phyloP scores from a whole-genome alignment of 92 coral and sea anemone genomes.

The Porites rus region DNA sequence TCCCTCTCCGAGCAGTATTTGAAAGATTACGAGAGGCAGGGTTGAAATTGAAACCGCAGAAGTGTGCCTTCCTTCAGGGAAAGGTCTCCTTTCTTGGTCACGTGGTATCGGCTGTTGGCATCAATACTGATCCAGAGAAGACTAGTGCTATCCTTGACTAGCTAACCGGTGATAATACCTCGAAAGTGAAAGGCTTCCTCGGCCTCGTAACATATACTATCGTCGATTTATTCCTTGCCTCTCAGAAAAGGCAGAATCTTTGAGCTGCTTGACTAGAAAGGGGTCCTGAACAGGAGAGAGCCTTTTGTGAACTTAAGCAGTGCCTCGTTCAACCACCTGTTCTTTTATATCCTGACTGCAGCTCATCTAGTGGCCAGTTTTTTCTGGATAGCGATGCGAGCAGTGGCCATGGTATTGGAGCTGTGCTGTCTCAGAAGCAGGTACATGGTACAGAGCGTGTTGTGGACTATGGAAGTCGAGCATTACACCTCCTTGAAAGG shows the following conservation, averaged over 20 bases:
- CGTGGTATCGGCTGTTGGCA: constrained; percentile 42
- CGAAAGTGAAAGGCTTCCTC: constrained; percentile 51
- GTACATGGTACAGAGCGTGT: constrained; percentile 42
- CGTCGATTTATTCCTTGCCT: constrained; percentile 44
- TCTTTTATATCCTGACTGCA: constrained; percentile 47
- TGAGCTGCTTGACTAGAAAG: constrained; percentile 36
- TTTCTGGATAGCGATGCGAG: constrained; percentile 70
- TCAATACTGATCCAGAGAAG: constrained; percentile 56
- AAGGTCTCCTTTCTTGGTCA: constrained; percentile 59
- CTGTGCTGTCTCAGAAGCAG: constrained; percentile 25
- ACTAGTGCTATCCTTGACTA: constrained; percentile 28
- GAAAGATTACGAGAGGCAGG: constrained; percentile 46
- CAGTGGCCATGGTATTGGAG: constrained; percentile 45
- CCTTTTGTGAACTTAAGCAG: constrained; percentile 41
- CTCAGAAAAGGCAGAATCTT: constrained; percentile 44
- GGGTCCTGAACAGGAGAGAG: constrained; percentile 48
- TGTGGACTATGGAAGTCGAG: constrained; percentile 50
- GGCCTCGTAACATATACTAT: constrained; percentile 54
- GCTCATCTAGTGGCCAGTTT: constrained; percentile 15
- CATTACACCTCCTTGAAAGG: constrained; percentile 22
- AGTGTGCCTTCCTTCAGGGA: constrained; percentile 53
- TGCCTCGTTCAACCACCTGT: constrained; percentile 43
- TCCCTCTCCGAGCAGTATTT: constrained; percentile 48
- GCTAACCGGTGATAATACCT: constrained; percentile 39
- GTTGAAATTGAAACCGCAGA: constrained; percentile 53